These are phyloP conservation scores for Antennarius maculatus DNA, from an alignment of 2,797 vertebrate genomes.

Conservation along the genomic window DNA sequence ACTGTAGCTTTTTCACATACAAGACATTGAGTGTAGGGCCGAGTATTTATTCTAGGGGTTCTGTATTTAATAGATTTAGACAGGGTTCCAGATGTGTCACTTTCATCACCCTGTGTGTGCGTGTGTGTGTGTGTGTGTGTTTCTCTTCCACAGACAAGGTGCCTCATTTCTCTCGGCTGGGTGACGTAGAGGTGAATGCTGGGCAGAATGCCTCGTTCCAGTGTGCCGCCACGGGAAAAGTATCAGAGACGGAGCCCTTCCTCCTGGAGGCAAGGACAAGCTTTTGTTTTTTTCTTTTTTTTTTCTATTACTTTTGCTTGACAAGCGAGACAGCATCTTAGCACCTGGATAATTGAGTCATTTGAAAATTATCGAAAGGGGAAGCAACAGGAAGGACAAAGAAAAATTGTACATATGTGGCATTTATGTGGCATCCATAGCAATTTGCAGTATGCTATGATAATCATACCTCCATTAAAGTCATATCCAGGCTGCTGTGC, in stretches of 20 bases:
- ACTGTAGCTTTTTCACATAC: neutral
- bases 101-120: conserved; percentile 30
- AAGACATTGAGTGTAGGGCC: neutral
- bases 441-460: conserved; percentile 5
- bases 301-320: neutral
- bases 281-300: conserved; percentile 10
- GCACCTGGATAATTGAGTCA: conserved; percentile 7
- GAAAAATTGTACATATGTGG: conserved; percentile 8
- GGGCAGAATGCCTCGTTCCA: conserved; percentile 99
- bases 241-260: conserved; percentile 85
- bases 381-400: conserved; percentile 13
- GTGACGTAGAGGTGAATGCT: conserved; percentile 96
- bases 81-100: conserved; percentile 41
- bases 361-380: conserved; percentile 1
- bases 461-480: conserved; percentile 2
- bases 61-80: conserved; percentile 38
- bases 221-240: conserved; percentile 94
- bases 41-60: neutral
- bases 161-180: conserved; percentile 96
- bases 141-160: conserved; percentile 89
- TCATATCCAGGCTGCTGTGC: conserved; percentile 10
- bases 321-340: conserved; percentile 11
- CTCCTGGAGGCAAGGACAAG: conserved; percentile 78
- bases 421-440: conserved; percentile 14
- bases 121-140: conserved; percentile 37